Evolutionary conservation across 2,888 invertebrate genomes (phyloP).

Genomic region (Eupeodes luniger): DNA sequence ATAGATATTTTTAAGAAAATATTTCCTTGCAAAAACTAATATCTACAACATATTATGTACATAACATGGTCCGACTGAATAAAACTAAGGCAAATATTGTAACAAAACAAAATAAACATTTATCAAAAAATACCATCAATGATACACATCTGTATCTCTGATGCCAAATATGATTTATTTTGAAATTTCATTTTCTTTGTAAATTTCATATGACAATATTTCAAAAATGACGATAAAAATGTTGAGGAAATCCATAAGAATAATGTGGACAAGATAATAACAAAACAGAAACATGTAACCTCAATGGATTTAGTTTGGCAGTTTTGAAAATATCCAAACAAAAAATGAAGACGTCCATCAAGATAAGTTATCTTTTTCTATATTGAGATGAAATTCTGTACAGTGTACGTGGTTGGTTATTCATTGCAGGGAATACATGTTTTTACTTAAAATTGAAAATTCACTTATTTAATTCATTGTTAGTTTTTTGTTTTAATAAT

Average conservation of each 20-base stretch:
- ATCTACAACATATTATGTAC: not conserved
- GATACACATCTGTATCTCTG: not conserved
- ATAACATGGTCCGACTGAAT: not conserved
- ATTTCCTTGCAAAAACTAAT: not conserved
- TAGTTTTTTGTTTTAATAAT: too few species aligned
- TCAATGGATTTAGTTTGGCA: too few species aligned
- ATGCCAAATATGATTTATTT: slow-evolving; percentile 15
- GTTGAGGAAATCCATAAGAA: not conserved
- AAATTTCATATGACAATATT: too few species aligned
- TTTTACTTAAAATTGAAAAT: too few species aligned
- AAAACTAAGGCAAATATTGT: not conserved
- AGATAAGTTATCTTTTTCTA: too few species aligned
- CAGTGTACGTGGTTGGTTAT: too few species aligned
- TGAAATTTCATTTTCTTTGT: not conserved
- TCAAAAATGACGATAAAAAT: not conserved
- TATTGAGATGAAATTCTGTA: too few species aligned
- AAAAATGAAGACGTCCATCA: too few species aligned
- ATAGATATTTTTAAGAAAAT: not conserved
- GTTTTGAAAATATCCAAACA: too few species aligned
- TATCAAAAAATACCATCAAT: not conserved
- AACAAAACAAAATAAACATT: not conserved
- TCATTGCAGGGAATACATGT: too few species aligned
- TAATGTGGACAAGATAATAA: not conserved
- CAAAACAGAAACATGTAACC: not conserved
- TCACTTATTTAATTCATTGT: too few species aligned